Percentiles rank a stretch among this genome's conserved stretches.
These are phyloP conservation scores for Dryoscopus gambensis DNA, from an alignment of 2,113 vertebrate species.

Conservation along the genomic window DNA sequence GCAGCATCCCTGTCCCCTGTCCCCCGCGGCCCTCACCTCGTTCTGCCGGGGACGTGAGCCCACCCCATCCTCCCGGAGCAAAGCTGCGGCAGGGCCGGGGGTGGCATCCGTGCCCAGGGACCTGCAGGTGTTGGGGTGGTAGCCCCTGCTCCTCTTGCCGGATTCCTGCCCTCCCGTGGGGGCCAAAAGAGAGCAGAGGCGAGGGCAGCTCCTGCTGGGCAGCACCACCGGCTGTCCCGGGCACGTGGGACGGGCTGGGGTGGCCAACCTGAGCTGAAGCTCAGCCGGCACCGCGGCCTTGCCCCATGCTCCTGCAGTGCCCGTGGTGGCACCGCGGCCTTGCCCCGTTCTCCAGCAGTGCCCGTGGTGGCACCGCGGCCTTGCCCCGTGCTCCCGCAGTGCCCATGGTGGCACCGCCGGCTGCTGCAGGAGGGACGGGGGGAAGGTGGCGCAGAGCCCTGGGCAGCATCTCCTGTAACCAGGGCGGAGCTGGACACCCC, in stretches of 20 bases:
- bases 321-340: neutral
- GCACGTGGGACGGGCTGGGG: neutral
- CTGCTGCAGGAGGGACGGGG: neutral
- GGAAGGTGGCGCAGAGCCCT: neutral
- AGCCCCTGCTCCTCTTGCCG: fast-evolving
- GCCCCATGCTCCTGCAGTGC: neutral
- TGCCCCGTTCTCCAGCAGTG: neutral
- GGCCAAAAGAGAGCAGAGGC: neutral
- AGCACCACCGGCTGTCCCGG: fast-evolving
- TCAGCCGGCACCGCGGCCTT: fast-evolving
- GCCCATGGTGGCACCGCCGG: neutral
- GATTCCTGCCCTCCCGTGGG: neutral
- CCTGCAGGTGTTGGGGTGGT: neutral
- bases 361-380: fast-evolving
- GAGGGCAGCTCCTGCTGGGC: neutral
- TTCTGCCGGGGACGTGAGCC: neutral
- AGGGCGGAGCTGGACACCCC: neutral
- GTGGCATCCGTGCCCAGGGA: neutral
- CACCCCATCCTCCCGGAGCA: neutral
- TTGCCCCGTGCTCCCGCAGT: neutral
- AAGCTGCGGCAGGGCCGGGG: fast-evolving
- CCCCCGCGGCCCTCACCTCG: neutral
- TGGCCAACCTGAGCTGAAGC: neutral
- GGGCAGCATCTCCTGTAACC: neutral
- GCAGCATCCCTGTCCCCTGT: neutral